Conservation (phyloP, 2,797 vertebrate species). For the Knipowitschia caucasica region DNA sequence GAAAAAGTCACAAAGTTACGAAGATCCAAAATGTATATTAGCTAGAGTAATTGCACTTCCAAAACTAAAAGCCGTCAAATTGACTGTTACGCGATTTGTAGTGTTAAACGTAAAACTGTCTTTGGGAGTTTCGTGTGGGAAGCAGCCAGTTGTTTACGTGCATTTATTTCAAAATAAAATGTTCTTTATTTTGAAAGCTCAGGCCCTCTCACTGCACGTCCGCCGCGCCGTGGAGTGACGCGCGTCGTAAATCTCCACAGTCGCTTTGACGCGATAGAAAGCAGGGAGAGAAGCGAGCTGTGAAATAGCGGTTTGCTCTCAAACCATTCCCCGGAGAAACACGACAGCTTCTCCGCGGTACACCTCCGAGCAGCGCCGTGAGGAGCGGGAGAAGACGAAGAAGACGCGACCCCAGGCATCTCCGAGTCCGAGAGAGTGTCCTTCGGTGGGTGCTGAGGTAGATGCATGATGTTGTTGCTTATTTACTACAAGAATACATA, state of each 20-base stretch:
- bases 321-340: not conserved
- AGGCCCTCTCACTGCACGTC: not conserved
- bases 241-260: slow-evolving; percentile 21
- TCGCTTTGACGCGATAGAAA: slow-evolving; percentile 24
- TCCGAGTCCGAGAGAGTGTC: not conserved
- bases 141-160: too few relatives aligned
- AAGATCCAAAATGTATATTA: too few relatives aligned
- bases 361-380: not conserved
- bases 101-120: too few relatives aligned
- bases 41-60: too few relatives aligned
- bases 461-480: slow-evolving; percentile 12
- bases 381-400: slow-evolving; percentile 3
- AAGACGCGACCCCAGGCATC: not conserved
- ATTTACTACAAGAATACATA: not conserved
- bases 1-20: too few relatives aligned
- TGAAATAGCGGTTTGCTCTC: slow-evolving; percentile 16
- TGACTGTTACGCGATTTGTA: too few relatives aligned
- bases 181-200: slow-evolving; percentile 7
- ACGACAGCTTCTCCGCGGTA: not conserved
- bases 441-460: slow-evolving; percentile 30
- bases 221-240: slow-evolving; percentile 41
- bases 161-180: rapidly evolving
- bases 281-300: slow-evolving; percentile 4
- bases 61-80: too few relatives aligned
- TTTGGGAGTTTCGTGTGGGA: too few relatives aligned